Evolutionary conservation across 92 coral and sea anemone genomes (phyloP), one percentile per base, ranked within the genome.

Genomic region (Heliopora coerulea): DNA sequence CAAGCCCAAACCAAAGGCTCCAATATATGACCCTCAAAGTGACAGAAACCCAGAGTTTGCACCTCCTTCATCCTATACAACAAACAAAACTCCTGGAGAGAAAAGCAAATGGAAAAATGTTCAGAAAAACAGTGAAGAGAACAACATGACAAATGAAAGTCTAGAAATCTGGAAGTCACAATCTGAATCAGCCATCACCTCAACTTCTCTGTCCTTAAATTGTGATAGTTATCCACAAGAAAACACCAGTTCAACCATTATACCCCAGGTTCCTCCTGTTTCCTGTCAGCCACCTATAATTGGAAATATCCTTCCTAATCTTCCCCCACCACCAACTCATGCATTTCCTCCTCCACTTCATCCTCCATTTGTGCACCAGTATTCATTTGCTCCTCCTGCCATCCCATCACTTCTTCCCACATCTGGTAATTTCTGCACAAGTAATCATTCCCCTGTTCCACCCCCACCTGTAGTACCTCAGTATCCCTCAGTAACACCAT

Each of bases 31-130:
- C 29, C 77, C 83, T 17, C 66, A 74, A 11, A 85, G 82, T 29
- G 99, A 95, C 65, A 72, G 99, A 26, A 78, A 78, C 50, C 79
- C 84, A 5, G 87, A 87, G 21, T 95, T 95, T 59, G 99, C 99
- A 1, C 99, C 99, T 0, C 99, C 99, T 12, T 73, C 91, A 12
- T 90, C 88, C 24, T 95, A 70, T 57, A 25, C 62, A 20, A 30
- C 21, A 26, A 33, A 54, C 2, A 68, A 48, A 65, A 39, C 11
- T 17, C 27, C 3, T 27, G 19, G 14, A 13, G 41, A 19, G 1
- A 39, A 39, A 67, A 44, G 25, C 10, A 67, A 67, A 44, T 44
- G 56, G 77, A 23, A 50, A 70, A 8, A 0, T 24, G 50, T 12
- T 6, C 12, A 23, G 8, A 29, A 33, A 34, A n/a, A n/a, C n/a